phyloP scores from a whole-genome alignment of 2,888 invertebrate species.

The Drosophila peninsularis region DNA sequence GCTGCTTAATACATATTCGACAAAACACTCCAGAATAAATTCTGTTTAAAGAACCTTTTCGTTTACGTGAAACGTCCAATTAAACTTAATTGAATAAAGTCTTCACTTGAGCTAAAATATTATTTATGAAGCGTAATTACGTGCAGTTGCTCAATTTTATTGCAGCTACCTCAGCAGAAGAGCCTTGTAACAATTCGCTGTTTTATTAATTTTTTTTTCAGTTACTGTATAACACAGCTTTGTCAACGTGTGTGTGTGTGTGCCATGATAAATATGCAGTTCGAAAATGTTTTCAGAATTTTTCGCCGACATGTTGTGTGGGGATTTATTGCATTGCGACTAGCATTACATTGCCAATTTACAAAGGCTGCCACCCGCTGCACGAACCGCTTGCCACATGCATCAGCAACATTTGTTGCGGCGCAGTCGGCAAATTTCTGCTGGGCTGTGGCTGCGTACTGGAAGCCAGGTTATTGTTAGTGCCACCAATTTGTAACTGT shows the following conservation, averaged over 20 bases:
- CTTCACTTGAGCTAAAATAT: neutral
- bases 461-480: conserved; percentile 39
- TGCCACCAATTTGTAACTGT: conserved; percentile 48
- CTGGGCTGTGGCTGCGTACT: neutral
- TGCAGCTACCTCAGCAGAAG: neutral
- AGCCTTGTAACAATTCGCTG: neutral
- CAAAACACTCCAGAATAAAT: neutral
- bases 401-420: conserved; percentile 51
- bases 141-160: neutral
- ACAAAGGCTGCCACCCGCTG: conserved; percentile 34
- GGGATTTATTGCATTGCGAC: conserved; percentile 61
- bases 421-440: conserved; percentile 8
- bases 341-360: conserved; percentile 61
- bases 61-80: neutral
- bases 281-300: conserved; percentile 65
- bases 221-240: neutral
- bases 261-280: conserved; percentile 60
- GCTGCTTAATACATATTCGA: neutral
- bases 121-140: neutral
- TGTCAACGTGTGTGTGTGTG: conserved; percentile 7
- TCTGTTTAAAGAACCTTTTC: neutral
- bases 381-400: conserved; percentile 19
- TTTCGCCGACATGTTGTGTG: conserved; percentile 47
- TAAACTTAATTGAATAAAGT: conserved; percentile 4
- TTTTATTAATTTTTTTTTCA: conserved; percentile 8